Evolutionary conservation across 2,113 vertebrate species (phyloP).

Genomic region (Arvicanthis niloticus): DNA sequence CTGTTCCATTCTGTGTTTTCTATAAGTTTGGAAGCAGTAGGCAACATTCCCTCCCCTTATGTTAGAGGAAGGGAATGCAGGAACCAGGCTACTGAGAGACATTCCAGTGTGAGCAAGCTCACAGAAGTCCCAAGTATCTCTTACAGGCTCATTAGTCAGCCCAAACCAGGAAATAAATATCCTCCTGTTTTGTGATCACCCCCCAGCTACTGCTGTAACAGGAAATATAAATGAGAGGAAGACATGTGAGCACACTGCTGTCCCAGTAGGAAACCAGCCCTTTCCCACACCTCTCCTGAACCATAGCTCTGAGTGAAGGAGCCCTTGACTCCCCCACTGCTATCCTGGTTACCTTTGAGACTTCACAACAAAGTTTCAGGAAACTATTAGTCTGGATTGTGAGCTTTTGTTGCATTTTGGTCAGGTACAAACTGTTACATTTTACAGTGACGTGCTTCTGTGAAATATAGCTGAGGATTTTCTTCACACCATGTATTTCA

Average conservation of each 20-base stretch:
- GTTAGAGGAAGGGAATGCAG: neutral
- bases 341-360: neutral
- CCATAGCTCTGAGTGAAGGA: neutral
- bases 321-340: no score
- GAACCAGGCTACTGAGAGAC: neutral
- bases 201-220: slow-evolving; percentile 3
- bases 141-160: slow-evolving; percentile 47
- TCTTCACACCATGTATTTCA: neutral
- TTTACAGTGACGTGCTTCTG: neutral
- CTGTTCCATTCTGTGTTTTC: neutral
- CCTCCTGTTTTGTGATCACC: slow-evolving; percentile 30
- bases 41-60: neutral
- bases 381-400: neutral
- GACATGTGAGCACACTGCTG: neutral
- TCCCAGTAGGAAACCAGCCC: neutral
- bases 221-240: slow-evolving; percentile 21
- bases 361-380: neutral
- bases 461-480: neutral
- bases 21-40: neutral
- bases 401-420: neutral
- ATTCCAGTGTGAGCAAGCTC: neutral
- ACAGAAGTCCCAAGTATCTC: neutral
- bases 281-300: neutral
- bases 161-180: slow-evolving; percentile 52
- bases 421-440: neutral